A percentile compares a stretch with the other conserved stretches of the same genome.
These are phyloP conservation scores for Metaphire vulgaris DNA, from an alignment of 1,140 invertebrate species.

Conservation along the genomic window DNA sequence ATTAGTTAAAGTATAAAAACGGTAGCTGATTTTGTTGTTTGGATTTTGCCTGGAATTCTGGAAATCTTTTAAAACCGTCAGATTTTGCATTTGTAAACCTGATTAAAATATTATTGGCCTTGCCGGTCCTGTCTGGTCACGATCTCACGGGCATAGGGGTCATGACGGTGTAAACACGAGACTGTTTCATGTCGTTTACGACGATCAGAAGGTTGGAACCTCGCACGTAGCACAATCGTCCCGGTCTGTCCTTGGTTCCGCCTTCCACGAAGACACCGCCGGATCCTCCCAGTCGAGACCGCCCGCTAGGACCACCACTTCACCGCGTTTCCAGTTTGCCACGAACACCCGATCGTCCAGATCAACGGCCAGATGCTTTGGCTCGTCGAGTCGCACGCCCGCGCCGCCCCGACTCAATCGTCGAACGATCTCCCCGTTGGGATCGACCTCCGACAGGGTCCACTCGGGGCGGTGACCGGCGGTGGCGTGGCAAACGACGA, in stretches of 20 bases:
- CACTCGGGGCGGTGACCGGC: not conserved
- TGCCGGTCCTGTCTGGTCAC: too few relatives aligned
- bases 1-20: too few relatives aligned
- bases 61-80: too few relatives aligned
- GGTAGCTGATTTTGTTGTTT: too few relatives aligned
- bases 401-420: not conserved
- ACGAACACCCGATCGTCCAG: not conserved
- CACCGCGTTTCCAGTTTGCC: not conserved
- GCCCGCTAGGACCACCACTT: not conserved
- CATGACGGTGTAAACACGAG: too few relatives aligned
- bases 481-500: not conserved
- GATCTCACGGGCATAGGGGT: too few relatives aligned
- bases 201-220: not conserved
- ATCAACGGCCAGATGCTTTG: not conserved
- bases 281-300: not conserved
- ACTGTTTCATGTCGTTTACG: too few relatives aligned
- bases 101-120: too few relatives aligned
- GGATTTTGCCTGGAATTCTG: too few relatives aligned
- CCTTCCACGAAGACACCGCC: too few relatives aligned
- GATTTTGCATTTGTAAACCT: too few relatives aligned
- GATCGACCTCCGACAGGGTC: not conserved
- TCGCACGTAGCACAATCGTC: not conserved
- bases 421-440: not conserved
- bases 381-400: not conserved
- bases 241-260: too few relatives aligned